Conservation (phyloP, 2,888 invertebrate genomes). For the Sericinus montela region DNA sequence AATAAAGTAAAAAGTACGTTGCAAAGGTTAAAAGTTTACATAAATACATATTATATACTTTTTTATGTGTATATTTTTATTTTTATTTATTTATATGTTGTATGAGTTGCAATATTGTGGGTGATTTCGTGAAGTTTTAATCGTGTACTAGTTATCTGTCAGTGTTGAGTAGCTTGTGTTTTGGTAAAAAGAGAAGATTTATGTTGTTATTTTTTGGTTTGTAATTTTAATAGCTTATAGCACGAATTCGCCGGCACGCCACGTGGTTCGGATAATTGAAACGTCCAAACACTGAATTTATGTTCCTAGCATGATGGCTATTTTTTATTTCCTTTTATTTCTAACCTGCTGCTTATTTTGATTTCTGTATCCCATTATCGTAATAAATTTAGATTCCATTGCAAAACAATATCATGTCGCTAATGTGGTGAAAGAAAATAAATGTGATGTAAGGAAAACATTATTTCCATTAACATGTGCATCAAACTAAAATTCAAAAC, state of each 20-base stretch:
- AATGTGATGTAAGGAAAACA: too few relatives aligned
- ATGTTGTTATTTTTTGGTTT: slow-evolving; percentile 44
- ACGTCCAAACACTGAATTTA: slow-evolving; percentile 75
- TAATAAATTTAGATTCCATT: too few relatives aligned
- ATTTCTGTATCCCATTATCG: too few relatives aligned
- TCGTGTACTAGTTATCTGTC: too few relatives aligned
- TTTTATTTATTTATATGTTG: too few relatives aligned
- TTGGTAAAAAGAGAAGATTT: slow-evolving; percentile 23
- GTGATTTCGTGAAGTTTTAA: slow-evolving; percentile 22
- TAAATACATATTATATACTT: too few relatives aligned
- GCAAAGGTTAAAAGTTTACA: too few relatives aligned
- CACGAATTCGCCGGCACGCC: slow-evolving; percentile 74
- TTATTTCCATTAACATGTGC: neutral
- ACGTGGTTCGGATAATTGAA: slow-evolving; percentile 75
- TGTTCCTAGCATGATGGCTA: slow-evolving; percentile 55
- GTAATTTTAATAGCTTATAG: slow-evolving; percentile 65
- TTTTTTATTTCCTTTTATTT: slow-evolving; percentile 34
- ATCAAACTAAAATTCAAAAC: neutral
- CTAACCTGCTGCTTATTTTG: neutral
- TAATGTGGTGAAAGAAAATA: too few relatives aligned
- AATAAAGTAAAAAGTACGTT: too few relatives aligned
- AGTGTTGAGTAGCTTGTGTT: slow-evolving; percentile 33
- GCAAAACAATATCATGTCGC: too few relatives aligned
- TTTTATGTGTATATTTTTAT: too few relatives aligned
- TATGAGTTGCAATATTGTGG: too few relatives aligned